Base-by-base conservation (phyloP, 2,113 vertebrate species). In the Plectropomus leopardus region DNA sequence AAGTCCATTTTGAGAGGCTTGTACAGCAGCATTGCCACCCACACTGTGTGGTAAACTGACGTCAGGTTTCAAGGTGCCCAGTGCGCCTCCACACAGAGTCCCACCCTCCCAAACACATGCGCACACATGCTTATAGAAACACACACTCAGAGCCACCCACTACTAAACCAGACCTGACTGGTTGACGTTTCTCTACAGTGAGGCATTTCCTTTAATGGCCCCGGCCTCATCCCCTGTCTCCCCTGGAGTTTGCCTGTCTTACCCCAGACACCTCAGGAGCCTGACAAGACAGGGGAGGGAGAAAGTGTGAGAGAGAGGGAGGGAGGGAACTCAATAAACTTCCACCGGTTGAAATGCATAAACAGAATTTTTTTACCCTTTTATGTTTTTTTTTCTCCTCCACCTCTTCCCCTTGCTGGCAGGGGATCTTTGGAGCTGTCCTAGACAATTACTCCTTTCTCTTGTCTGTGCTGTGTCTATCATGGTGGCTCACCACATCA, bases 191-290 rank as follows among this genome's bases (percentile, higher is more conserved):
- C 64, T 90, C 78, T 72, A 76, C 28, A 8, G 79, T 70, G 76
- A 89, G 70, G 70, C 80, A 89, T 86, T 90, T 90, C 86, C 86
- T 80, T 86, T 91, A 91, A 92, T 92, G 90, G 85, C 83, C 69
- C 75, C 8, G 73, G 84, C 88, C 84, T 89, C 86, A 76, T 92
- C 86, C 88, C 83, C 85, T 82, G 68, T 88, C 88, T 89, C 86
- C 82, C 83, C 85, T 78, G 84, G 85, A 90, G 89, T 85, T 90
- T 10, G 80, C 66, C 81, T 90, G 84, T 90, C 88, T 86, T 66
- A 69, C 81, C 84, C 61, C 76, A 71, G 78, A 85, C 79, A 75
- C 85, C 87, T 85, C 77, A 58, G 82, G 78, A 84, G 85, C 59
- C 83, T 84, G 89, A 87, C 83, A 21, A 65, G 63, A n/a, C 17